Percentiles rank a stretch among this genome's conserved stretches.
Conservation (phyloP, 2,113 vertebrate species). For the Dicentrarchus labrax region DNA sequence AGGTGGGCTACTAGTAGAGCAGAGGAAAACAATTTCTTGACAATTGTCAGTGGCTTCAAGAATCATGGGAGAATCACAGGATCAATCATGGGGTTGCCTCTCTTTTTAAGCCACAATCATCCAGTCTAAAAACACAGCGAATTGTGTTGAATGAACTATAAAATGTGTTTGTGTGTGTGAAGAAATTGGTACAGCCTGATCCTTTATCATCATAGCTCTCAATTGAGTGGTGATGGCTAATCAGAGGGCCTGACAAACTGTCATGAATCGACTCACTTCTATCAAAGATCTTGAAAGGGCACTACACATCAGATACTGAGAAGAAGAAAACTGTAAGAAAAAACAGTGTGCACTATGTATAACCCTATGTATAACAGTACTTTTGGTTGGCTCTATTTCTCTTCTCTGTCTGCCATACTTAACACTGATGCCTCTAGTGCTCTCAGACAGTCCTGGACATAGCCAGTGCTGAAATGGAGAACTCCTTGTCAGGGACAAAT, state of each 20-base stretch:
- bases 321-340: neutral
- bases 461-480: neutral
- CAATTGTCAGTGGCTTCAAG: neutral
- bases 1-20: neutral
- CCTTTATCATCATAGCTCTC: neutral
- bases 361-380: neutral
- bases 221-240: neutral
- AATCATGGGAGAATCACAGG: neutral
- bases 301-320: neutral
- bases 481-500: neutral
- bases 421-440: neutral
- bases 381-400: neutral
- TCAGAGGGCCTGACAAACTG: neutral
- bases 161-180: neutral
- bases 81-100: neutral
- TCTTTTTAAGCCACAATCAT: neutral
- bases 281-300: neutral
- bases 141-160: neutral
- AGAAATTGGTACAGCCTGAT: neutral
- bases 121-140: neutral
- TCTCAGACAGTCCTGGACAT: slow-evolving; percentile 1
- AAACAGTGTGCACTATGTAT: neutral
- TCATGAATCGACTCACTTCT: neutral
- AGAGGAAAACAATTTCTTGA: neutral
- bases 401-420: neutral